Evolutionary conservation across 2,113 vertebrate species (phyloP), one percentile per base, ranked within the genome.

Genomic region (Heliornis fulica): DNA sequence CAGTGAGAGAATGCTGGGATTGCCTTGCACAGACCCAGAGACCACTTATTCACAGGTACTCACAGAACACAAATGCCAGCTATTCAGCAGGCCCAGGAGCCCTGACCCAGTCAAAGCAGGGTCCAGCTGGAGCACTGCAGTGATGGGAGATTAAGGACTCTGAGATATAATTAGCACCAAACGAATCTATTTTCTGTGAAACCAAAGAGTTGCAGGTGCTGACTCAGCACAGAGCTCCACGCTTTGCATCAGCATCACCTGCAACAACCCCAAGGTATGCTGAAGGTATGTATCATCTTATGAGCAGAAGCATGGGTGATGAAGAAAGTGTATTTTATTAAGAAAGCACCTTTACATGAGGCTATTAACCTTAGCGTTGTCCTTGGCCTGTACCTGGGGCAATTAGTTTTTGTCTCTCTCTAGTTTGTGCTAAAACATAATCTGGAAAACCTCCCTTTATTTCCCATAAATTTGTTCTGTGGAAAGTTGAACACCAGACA

Each of bases 21-120:
- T 75, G 22, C 34, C 88, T 34, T 78, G 71, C 43, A 12, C 2
- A 14, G 11, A 9, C n/a, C 36, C 60, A 57, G 57, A 57, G 20
- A 53, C 9, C 19, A 29, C 20, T 59, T 60, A 9, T 11, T 66
- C 28, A 23, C 0, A 0, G 32, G n/a, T 48, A 60, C 34, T 91
- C 57, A 69, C 28, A 31, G 21, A 46, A 56, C 28, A 25, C 50
- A 21, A 38, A 15, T 19, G 40, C 40, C 65, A 75, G 43, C 21
- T 45, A 19, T 3, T 18, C 10, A 68, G 71, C 66, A 87, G 21
- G 14, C 34, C 38, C 46, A 45, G 71, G 36, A 93, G 41, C 12
- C 45, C 74, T 41, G 31, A 36, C 10, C 6, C 19, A 57, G 25
- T 43, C n/a, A n/a, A 38, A 71, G 26, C 8, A 32, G 19, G 9